phyloP scores from a whole-genome alignment of 2,888 invertebrate genomes.

The Cetonia aurata region DNA sequence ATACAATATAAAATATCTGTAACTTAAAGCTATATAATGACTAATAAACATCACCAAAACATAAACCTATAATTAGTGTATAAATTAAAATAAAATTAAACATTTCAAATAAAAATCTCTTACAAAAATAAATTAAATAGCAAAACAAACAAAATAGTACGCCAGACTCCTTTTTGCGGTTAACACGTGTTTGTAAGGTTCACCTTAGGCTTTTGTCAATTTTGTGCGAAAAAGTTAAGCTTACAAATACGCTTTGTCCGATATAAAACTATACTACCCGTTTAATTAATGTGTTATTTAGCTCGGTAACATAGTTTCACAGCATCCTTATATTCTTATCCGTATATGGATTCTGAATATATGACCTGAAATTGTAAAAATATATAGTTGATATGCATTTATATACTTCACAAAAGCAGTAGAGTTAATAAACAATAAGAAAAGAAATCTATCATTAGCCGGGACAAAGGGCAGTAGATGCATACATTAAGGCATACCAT shows the following conservation, averaged over 20 bases:
- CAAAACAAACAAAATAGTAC: conserved; percentile 22
- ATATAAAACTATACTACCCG: conserved; percentile 45
- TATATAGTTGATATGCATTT: conserved; percentile 9
- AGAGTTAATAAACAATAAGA: no score
- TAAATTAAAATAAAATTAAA: conserved; percentile 30
- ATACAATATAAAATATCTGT: conserved; percentile 27
- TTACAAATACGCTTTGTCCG: conserved; percentile 25
- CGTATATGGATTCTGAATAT: conserved; percentile 76
- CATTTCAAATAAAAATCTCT: conserved; percentile 30
- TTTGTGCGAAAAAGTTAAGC: conserved; percentile 11
- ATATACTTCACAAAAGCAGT: no score
- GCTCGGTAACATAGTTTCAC: conserved; percentile 61
- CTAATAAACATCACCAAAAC: conserved; percentile 33
- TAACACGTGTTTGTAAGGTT: conserved; percentile 16
- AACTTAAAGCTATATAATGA: conserved; percentile 32
- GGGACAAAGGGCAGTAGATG: no score
- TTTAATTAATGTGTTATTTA: conserved; percentile 36
- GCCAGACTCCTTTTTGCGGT: neutral
- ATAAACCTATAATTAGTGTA: conserved; percentile 19
- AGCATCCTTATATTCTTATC: conserved; percentile 76
- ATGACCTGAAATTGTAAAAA: conserved; percentile 70
- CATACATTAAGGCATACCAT: no score
- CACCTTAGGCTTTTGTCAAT: conserved; percentile 8
- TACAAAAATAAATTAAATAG: conserved; percentile 38
- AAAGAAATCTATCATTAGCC: no score